Conservation (phyloP, 2,888 invertebrate genomes). For the Emesis furor region DNA sequence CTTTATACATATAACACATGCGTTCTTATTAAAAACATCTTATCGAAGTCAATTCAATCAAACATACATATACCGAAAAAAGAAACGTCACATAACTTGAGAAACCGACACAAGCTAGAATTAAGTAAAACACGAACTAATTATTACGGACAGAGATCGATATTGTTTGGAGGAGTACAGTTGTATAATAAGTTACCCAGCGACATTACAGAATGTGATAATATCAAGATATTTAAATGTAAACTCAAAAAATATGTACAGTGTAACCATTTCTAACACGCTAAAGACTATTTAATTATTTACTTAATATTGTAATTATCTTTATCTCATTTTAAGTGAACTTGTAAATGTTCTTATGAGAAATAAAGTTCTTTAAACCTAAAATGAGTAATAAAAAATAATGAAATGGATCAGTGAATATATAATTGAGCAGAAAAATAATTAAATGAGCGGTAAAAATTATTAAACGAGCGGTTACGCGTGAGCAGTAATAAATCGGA, state of each 20-base stretch:
- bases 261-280: too few relatives aligned
- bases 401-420: too few relatives aligned
- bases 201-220: slow-evolving; percentile 8
- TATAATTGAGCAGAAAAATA: too few relatives aligned
- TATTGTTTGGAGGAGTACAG: slow-evolving; percentile 12
- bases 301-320: too few relatives aligned
- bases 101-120: slow-evolving; percentile 1
- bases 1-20: slow-evolving; percentile 27
- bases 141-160: background rate
- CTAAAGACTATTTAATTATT: too few relatives aligned
- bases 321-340: too few relatives aligned
- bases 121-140: background rate
- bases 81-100: background rate
- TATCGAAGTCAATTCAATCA: background rate
- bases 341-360: too few relatives aligned
- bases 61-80: slow-evolving; percentile 8
- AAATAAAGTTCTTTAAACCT: too few relatives aligned
- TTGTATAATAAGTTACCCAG: background rate
- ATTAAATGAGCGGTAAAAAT: too few relatives aligned
- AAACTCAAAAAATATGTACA: background rate
- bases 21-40: slow-evolving; percentile 30
- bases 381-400: too few relatives aligned
- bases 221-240: background rate
- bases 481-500: too few relatives aligned
- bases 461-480: too few relatives aligned